These are phyloP conservation scores for Eilema griseolum DNA, from an alignment of 2,888 invertebrate genomes.

Conservation along the genomic window DNA sequence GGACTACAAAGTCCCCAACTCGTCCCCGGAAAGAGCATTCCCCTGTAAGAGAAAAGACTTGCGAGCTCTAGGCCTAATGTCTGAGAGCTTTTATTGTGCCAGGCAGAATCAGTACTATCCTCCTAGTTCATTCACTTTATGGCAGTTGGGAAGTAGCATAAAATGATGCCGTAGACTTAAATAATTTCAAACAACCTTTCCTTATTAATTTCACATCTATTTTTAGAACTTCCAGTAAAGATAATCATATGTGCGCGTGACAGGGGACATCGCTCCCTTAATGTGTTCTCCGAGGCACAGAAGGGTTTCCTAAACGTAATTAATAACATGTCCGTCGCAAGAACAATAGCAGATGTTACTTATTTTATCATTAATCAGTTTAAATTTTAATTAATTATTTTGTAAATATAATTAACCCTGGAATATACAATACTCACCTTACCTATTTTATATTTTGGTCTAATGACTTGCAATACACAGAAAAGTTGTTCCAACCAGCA, in stretches of 20 bases:
- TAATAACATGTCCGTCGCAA: conserved; percentile 2
- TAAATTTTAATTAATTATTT: background rate
- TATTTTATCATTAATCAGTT: background rate
- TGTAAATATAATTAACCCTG: background rate
- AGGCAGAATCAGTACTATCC: too few species aligned
- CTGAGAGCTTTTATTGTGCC: too few species aligned
- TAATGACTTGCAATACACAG: too few species aligned
- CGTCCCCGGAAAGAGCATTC: too few species aligned
- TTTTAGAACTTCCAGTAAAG: background rate
- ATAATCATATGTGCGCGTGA: background rate
- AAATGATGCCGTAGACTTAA: too few species aligned
- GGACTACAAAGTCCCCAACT: too few species aligned
- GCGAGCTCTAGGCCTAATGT: too few species aligned
- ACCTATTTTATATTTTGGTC: background rate
- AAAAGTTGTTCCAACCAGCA: too few species aligned
- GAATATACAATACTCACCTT: background rate
- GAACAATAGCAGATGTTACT: conserved; percentile 4
- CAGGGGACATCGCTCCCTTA: background rate
- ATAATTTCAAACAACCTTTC: background rate
- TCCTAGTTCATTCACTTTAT: too few species aligned
- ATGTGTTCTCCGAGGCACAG: background rate
- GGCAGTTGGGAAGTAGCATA: too few species aligned
- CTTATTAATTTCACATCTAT: conserved; percentile 4
- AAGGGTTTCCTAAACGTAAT: background rate
- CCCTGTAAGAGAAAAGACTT: too few species aligned